phyloP scores from a whole-genome alignment of 2,888 invertebrate genomes.

The Polydesmus complanatus region DNA sequence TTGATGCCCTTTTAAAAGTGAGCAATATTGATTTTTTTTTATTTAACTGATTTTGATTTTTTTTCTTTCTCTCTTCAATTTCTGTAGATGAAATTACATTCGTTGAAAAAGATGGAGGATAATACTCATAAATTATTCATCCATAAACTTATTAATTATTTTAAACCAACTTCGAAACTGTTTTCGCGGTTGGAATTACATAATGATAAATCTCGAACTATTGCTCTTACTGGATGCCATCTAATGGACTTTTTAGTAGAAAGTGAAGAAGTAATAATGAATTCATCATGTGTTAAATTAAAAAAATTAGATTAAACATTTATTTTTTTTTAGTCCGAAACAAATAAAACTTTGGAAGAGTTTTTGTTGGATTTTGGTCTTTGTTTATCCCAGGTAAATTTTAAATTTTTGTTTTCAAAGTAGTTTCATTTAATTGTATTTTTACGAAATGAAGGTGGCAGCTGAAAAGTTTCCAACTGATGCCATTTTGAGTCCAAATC shows the following conservation, averaged over 20 bases:
- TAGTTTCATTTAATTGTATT: neutral
- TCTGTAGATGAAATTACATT: slow-evolving; percentile 33
- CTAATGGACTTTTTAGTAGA: slow-evolving; percentile 58
- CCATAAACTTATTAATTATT: slow-evolving; percentile 65
- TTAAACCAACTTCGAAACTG: slow-evolving; percentile 70
- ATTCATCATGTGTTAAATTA: slow-evolving; percentile 33
- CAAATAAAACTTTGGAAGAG: slow-evolving; percentile 56
- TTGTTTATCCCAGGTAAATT: slow-evolving; percentile 29
- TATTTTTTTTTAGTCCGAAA: slow-evolving; percentile 42
- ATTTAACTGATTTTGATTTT: neutral
- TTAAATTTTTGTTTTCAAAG: neutral
- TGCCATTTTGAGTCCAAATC: slow-evolving; percentile 73
- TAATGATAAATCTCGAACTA: slow-evolving; percentile 33
- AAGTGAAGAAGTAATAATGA: slow-evolving; percentile 44
- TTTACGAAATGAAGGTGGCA: slow-evolving; percentile 10
- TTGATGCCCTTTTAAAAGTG: slow-evolving; percentile 66
- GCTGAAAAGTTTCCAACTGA: slow-evolving; percentile 52
- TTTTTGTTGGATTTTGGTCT: slow-evolving; percentile 49
- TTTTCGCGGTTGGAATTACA: slow-evolving; percentile 71
- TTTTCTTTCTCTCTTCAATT: neutral
- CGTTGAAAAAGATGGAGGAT: slow-evolving; percentile 48
- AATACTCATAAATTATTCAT: slow-evolving; percentile 50
- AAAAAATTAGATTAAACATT: slow-evolving; percentile 19
- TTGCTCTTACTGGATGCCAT: slow-evolving; percentile 40
- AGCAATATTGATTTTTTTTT: slow-evolving; percentile 15